Base-by-base conservation (phyloP, 1,140 invertebrate genomes). In the Lithobius niger region DNA sequence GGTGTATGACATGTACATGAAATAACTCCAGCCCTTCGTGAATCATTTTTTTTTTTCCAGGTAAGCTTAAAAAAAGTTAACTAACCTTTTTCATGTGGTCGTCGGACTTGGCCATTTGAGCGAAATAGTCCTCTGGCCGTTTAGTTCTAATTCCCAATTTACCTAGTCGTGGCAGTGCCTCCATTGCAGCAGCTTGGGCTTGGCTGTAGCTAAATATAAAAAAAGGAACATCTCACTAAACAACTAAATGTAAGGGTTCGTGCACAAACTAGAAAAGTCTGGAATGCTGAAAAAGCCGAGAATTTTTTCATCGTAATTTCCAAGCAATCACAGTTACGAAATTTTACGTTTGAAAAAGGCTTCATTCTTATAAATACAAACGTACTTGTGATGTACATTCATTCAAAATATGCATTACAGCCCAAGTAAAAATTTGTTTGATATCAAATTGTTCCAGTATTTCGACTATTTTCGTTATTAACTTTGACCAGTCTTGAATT, bases 61-160 rank as follows among this genome's bases (percentile, higher is more conserved):
- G 48, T 27, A 54, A 55, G 13, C 21, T 28, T 15, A n/a, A 16
- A 26, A 16, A 15, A 15, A 54, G 21, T 50, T 63, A 48, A n/a
- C 58, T 59, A 55, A 82, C 79, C 71, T 94, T 97, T 65, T 96
- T 88, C 96, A 99, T 99, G 61, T 99, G 96, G 40, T 81, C 78
- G 73, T 99, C 96, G 48, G 87, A 79, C 69, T 99, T 99, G 1
- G 90, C 90, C 96, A 99, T 99, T 77, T 99, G 88, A 0, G 95
- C 96, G 75, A 96, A 98, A 72, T 96, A 99, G 73, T 98, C 95
- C 27, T 90, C 84, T 0, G 96, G 96, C 55, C 88, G 77, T 65
- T 79, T 83, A 0, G 89, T 95, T 0, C 78, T 74, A 36, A 96
- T 75, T 22, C 79, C 80, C 2, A 91, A 65, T 58, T 81, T 78